phyloP scores from a whole-genome alignment of 1,140 invertebrate genomes.

The Saccostrea cuccullata region DNA sequence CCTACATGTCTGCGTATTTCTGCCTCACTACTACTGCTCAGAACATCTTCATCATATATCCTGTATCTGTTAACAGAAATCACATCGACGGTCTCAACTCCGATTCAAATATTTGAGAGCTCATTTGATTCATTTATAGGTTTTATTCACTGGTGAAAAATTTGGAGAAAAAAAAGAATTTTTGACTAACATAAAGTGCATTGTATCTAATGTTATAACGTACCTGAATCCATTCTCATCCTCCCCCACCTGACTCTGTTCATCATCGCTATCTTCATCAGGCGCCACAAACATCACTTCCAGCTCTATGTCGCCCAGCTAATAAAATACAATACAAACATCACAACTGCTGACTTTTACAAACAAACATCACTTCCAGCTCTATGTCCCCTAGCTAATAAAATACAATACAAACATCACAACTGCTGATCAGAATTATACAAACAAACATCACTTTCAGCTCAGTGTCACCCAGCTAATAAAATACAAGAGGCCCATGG shows the following conservation, averaged over 20 bases:
- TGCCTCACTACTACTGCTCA: slow-evolving; percentile 62
- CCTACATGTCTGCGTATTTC: slow-evolving; percentile 49
- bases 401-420: slow-evolving; percentile 82
- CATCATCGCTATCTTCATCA: slow-evolving; percentile 83
- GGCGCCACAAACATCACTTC: slow-evolving; percentile 86
- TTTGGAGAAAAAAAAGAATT: too few species aligned
- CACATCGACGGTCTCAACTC: background rate
- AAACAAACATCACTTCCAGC: slow-evolving; percentile 85
- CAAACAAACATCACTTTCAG: slow-evolving; percentile 85
- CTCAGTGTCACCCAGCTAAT: slow-evolving; percentile 85
- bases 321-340: slow-evolving; percentile 68
- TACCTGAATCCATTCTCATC: slow-evolving; percentile 77
- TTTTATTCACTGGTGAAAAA: too few species aligned
- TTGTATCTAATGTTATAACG: too few species aligned
- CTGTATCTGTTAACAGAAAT: slow-evolving; percentile 61
- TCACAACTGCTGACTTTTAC: background rate
- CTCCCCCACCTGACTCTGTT: slow-evolving; percentile 76
- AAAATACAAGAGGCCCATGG: too few species aligned
- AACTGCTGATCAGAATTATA: slow-evolving; percentile 79
- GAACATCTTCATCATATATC: slow-evolving; percentile 73
- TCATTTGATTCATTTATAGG: too few species aligned
- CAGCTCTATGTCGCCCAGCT: slow-evolving; percentile 85
- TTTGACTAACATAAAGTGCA: too few species aligned
- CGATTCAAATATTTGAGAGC: too few species aligned
- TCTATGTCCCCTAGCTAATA: slow-evolving; percentile 85